Percentiles rank a stretch among this genome's conserved stretches.
Conservation (phyloP, 1,140 invertebrate genomes). For the Drosophila paulistorum region DNA sequence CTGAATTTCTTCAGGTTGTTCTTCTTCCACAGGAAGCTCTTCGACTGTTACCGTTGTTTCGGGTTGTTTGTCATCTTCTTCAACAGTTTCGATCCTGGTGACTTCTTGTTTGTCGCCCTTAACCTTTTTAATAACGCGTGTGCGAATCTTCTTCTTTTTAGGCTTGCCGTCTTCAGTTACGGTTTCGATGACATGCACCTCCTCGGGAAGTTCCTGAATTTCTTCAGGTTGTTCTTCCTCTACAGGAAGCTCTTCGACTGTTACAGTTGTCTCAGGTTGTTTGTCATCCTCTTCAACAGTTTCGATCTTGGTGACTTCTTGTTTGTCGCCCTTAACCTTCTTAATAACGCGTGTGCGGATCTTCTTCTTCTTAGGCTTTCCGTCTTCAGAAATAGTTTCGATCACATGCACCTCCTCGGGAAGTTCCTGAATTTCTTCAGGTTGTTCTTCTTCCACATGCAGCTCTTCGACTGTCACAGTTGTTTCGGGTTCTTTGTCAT, state of each 20-base stretch:
- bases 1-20: constrained; percentile 27
- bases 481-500: neutral
- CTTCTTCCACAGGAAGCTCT: constrained; percentile 11
- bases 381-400: constrained; percentile 2
- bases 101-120: constrained; percentile 14
- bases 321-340: constrained; percentile 11
- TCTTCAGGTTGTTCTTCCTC: constrained; percentile 6
- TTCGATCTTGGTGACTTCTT: constrained; percentile 9
- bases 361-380: constrained; percentile 1
- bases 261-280: neutral
- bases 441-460: neutral
- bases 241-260: neutral
- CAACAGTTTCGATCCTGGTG: neutral
- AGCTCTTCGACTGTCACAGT: neutral
- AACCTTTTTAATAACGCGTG: constrained; percentile 11
- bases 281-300: constrained; percentile 7
- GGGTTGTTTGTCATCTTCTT: constrained; percentile 5
- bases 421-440: constrained; percentile 10
- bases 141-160: constrained; percentile 7
- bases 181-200: neutral
- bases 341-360: constrained; percentile 13
- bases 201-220: neutral
- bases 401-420: constrained; percentile 1
- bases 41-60: constrained; percentile 10
- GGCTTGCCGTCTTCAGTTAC: constrained; percentile 3